Evolutionary conservation across 2,888 invertebrate species (phyloP).

Genomic region (Branchellion lobata): DNA sequence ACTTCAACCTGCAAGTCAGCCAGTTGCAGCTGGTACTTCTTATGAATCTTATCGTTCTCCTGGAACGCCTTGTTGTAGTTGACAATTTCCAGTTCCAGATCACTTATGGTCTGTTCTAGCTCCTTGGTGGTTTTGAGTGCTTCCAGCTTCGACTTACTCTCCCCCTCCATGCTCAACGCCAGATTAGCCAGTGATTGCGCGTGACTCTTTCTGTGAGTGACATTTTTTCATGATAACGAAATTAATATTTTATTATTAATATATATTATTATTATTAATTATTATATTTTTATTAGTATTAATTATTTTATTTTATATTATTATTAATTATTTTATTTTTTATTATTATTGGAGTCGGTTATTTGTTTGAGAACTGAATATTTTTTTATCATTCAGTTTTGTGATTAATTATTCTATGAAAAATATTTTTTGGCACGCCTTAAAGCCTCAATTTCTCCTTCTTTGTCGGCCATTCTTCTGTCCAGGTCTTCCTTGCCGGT

Average conservation of each 20-base stretch:
- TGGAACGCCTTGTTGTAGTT: constrained; percentile 98
- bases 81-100: constrained; percentile 96
- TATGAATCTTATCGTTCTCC: constrained; percentile 98
- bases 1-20: constrained; percentile 63
- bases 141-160: constrained; percentile 99
- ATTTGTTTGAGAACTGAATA: too few relatives aligned
- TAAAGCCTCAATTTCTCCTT: constrained; percentile 99
- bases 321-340: too few relatives aligned
- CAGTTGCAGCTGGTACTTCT: constrained; percentile 77
- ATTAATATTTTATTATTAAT: too few relatives aligned
- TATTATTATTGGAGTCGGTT: too few relatives aligned
- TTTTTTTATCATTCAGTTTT: too few relatives aligned
- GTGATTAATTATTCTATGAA: too few relatives aligned
- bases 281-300: too few relatives aligned
- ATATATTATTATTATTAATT: too few relatives aligned
- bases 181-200: constrained; percentile 98
- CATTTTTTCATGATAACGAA: neutral
- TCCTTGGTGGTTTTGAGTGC: constrained; percentile 99
- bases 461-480: constrained; percentile 98
- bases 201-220: constrained; percentile 88
- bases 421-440: too few relatives aligned
- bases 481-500: constrained; percentile 99
- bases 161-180: constrained; percentile 98
- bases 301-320: too few relatives aligned
- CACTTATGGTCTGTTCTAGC: constrained; percentile 98